phyloP scores from a whole-genome alignment of 2,797 vertebrate species.

The Rhinichthys osculus region DNA sequence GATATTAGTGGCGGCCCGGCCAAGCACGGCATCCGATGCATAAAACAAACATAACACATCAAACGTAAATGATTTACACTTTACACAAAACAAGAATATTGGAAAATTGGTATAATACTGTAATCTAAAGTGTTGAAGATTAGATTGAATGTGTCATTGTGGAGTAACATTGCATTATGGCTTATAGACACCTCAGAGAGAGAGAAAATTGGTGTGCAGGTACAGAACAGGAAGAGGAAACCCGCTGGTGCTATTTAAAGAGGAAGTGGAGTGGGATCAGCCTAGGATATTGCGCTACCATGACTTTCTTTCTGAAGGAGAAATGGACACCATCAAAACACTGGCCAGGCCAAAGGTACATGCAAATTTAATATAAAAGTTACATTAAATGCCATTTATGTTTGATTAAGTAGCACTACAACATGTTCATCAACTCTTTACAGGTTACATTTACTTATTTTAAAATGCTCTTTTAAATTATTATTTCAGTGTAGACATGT shows the following conservation, averaged over 20 bases:
- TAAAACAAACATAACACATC: neutral
- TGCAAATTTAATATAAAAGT: neutral
- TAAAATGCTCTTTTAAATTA: neutral
- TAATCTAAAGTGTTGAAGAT: too few relatives aligned
- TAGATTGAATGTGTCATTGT: too few relatives aligned
- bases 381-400: neutral
- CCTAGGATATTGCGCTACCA: constrained; percentile 84
- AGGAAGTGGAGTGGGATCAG: constrained; percentile 87
- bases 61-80: neutral
- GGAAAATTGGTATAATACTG: too few relatives aligned
- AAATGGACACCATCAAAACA: constrained; percentile 84
- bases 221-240: constrained; percentile 80
- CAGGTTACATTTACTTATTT: neutral
- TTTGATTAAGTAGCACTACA: neutral
- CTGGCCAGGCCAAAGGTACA: constrained; percentile 82
- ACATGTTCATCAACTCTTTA: neutral
- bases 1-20: too few relatives aligned
- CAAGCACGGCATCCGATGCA: neutral
- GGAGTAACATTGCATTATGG: neutral
- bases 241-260: constrained; percentile 82
- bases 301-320: constrained; percentile 81
- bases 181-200: constrained; percentile 76
- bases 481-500: neutral
- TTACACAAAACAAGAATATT: neutral
- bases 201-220: constrained; percentile 83